Conservation (phyloP, 2,113 vertebrate genomes). For the Perca schrenkii region DNA sequence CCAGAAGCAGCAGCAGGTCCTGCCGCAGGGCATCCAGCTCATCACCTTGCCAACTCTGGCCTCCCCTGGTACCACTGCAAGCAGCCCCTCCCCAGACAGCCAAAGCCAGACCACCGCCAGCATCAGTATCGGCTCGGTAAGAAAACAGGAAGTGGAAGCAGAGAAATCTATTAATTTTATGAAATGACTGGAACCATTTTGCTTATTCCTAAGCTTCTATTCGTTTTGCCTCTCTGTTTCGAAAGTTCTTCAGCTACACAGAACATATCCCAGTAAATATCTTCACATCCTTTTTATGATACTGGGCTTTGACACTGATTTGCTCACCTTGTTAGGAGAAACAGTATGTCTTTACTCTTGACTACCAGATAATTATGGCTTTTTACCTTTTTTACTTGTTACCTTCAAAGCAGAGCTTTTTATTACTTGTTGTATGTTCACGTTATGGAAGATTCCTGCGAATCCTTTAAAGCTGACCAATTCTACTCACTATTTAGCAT, state of each 20-base stretch:
- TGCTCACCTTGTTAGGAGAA: not conserved
- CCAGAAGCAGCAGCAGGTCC: constrained; percentile 86
- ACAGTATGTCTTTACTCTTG: not conserved
- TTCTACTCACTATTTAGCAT: not conserved
- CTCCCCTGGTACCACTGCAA: constrained; percentile 86
- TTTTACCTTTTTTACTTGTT: not conserved
- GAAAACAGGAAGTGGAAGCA: constrained; percentile 40
- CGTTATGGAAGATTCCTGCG: not conserved
- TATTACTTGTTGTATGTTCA: constrained; percentile 4
- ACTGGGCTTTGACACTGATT: not conserved
- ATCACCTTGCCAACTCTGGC: constrained; percentile 88
- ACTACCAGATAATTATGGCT: not conserved
- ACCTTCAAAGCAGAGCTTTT: not conserved
- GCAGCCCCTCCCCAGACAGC: constrained; percentile 90
- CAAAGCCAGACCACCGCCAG: constrained; percentile 90
- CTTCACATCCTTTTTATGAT: constrained; percentile 10
- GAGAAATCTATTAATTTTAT: not conserved
- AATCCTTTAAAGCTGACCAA: not conserved
- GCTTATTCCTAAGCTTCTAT: constrained; percentile 13
- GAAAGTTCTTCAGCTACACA: not conserved
- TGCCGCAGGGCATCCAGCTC: constrained; percentile 86
- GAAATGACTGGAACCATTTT: constrained; percentile 21
- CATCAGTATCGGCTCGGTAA: constrained; percentile 93
- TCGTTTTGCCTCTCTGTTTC: constrained; percentile 14
- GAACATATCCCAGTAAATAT: constrained; percentile 12